A percentile compares a stretch with the other conserved stretches of the same genome.
Conservation (phyloP, 1,140 invertebrate species). For the Aphelenchoides besseyi region DNA sequence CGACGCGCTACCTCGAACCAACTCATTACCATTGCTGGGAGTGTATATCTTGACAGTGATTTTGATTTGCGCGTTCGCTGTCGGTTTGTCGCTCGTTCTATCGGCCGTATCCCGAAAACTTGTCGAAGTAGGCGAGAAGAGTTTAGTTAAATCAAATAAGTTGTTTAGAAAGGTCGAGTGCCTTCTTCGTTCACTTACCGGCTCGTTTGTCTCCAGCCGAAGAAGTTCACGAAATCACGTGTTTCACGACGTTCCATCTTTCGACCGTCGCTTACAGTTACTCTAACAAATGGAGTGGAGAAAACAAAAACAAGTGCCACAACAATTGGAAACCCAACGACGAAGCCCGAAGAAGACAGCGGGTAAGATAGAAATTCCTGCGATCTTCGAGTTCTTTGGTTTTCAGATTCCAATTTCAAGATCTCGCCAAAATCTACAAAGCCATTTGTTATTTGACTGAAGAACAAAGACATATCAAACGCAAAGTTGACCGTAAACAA, state of each 20-base stretch:
- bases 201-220: constrained; percentile 39
- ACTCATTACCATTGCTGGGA: constrained; percentile 51
- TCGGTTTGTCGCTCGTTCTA: constrained; percentile 45
- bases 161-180: constrained; percentile 26
- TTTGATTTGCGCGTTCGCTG: constrained; percentile 49
- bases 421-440: constrained; percentile 35
- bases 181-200: constrained; percentile 44
- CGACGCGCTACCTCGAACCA: constrained; percentile 52
- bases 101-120: constrained; percentile 36
- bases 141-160: neutral
- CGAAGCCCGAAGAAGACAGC: neutral
- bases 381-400: neutral
- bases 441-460: constrained; percentile 25
- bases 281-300: constrained; percentile 33
- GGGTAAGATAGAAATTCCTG: neutral
- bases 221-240: constrained; percentile 26
- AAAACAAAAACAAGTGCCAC: neutral
- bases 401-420: constrained; percentile 32
- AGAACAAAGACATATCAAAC: constrained; percentile 25
- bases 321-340: neutral
- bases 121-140: constrained; percentile 29
- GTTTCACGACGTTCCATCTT: constrained; percentile 8
- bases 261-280: constrained; percentile 14
- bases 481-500: constrained; percentile 26
- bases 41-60: constrained; percentile 52